A percentile compares a stretch with the other conserved stretches of the same genome.
Conservation (phyloP, 2,797 vertebrate genomes). For the Hypotaenidia philippensis region DNA sequence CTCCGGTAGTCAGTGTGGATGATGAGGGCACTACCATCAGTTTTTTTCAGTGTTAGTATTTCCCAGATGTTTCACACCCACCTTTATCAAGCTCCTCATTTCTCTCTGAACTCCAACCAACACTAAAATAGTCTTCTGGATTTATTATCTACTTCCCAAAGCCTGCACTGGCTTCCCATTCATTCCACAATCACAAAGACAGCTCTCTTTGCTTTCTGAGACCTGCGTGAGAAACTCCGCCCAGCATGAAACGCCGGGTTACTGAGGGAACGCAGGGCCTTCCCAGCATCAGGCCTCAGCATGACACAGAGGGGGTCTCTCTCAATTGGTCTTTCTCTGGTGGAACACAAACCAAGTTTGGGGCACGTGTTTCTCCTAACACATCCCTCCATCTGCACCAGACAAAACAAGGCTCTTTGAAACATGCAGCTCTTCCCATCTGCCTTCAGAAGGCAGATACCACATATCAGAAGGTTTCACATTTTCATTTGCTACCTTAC, state of each 20-base stretch:
- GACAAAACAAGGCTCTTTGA: neutral
- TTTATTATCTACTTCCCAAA: neutral
- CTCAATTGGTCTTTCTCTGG: neutral
- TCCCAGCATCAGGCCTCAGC: neutral
- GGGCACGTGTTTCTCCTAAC: neutral
- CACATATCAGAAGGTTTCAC: neutral
- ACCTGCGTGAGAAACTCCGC: neutral
- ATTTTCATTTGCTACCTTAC: neutral
- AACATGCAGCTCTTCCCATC: neutral
- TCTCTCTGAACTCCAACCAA: neutral
- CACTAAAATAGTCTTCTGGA: neutral
- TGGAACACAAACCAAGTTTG: neutral
- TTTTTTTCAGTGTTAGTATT: neutral
- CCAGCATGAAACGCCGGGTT: neutral
- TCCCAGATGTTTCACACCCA: neutral
- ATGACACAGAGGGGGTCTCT: neutral
- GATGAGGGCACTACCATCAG: neutral
- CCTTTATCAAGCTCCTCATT: neutral
- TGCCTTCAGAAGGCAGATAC: neutral
- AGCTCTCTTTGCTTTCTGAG: neutral
- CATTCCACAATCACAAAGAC: neutral
- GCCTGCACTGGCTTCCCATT: neutral
- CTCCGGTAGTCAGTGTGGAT: neutral
- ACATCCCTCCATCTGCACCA: neutral
- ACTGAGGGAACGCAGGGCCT: rapidly evolving